phyloP scores from a whole-genome alignment of 2,113 vertebrate species.

The Amblyornis subalaris region DNA sequence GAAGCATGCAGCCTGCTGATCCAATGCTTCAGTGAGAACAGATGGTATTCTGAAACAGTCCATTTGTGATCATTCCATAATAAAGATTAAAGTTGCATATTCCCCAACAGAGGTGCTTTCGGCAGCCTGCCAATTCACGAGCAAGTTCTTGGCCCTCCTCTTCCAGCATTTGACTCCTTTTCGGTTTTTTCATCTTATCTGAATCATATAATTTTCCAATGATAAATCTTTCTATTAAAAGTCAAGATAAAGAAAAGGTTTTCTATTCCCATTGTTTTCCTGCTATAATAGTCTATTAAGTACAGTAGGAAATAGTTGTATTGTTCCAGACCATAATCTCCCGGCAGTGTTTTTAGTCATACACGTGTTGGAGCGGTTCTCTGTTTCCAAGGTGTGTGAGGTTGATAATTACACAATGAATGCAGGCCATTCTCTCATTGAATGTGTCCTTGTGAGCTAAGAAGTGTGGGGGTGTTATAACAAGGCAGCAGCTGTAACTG shows the following conservation, averaged over 20 bases:
- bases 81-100: constrained; percentile 73
- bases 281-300: not conserved
- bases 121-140: constrained; percentile 53
- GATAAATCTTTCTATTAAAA: constrained; percentile 31
- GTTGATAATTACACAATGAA: constrained; percentile 54
- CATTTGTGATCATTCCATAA: constrained; percentile 66
- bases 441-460: constrained; percentile 54
- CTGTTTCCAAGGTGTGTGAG: constrained; percentile 38
- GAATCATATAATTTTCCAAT: not conserved
- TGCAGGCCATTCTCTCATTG: constrained; percentile 21
- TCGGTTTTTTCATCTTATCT: not conserved
- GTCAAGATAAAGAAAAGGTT: not conserved
- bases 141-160: constrained; percentile 53
- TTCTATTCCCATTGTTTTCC: constrained; percentile 24
- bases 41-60: constrained; percentile 69
- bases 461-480: constrained; percentile 38
- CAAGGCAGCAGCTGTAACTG: constrained; percentile 61
- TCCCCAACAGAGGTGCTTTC: constrained; percentile 57
- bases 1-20: constrained; percentile 37
- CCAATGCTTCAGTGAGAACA: constrained; percentile 70
- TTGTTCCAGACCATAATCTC: constrained; percentile 53
- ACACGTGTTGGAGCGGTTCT: not conserved
- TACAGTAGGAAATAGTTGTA: not conserved
- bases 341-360: constrained; percentile 37
- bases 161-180: constrained; percentile 35